phyloP scores from a whole-genome alignment of 2,888 invertebrate genomes.

The Clunio marinus region DNA sequence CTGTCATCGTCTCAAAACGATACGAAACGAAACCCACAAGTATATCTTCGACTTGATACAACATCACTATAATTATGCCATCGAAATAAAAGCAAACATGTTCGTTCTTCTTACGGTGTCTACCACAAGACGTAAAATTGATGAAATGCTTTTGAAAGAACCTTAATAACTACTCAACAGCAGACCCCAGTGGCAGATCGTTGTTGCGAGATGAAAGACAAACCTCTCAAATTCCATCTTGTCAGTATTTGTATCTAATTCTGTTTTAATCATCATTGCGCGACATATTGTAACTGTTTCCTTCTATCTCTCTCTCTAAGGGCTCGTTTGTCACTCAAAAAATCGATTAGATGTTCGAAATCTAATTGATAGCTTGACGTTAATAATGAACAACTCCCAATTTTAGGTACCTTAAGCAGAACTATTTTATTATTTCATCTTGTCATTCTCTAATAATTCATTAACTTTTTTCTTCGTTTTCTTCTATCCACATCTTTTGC shows the following conservation, averaged over 20 bases:
- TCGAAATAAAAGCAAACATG: constrained; percentile 22
- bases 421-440: background rate
- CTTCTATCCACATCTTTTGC: background rate
- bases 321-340: too few species aligned
- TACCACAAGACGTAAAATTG: background rate
- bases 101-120: background rate
- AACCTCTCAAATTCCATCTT: background rate
- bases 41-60: background rate
- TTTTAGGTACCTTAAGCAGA: background rate
- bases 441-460: constrained; percentile 27
- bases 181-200: constrained; percentile 5
- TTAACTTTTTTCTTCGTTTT: constrained; percentile 22
- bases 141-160: constrained; percentile 1
- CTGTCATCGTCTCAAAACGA: too few species aligned
- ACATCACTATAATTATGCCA: constrained; percentile 28
- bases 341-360: too few species aligned
- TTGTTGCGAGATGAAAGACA: constrained; percentile 4
- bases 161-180: background rate
- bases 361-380: background rate
- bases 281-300: constrained; percentile 24
- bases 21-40: constrained; percentile 3
- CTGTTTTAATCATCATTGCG: constrained; percentile 21
- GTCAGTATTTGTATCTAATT: constrained; percentile 11
- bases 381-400: background rate
- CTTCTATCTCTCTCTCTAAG: background rate